phyloP scores from a whole-genome alignment of 1,140 invertebrate genomes.

The Notospermus geniculatus region DNA sequence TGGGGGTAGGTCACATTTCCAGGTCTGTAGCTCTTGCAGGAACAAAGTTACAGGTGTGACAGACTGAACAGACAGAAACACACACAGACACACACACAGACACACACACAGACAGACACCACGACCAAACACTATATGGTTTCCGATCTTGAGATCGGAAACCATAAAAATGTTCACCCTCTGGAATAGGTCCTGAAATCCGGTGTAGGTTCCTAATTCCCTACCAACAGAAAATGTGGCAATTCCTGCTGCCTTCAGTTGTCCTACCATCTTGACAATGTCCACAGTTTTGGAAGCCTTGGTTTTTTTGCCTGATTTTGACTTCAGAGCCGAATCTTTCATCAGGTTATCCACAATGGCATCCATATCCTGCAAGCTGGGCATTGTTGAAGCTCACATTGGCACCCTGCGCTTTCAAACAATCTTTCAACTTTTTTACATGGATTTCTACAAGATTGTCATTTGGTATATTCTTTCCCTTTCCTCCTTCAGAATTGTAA shows the following conservation, averaged over 20 bases:
- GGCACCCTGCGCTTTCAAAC: background rate
- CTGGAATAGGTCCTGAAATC: too few relatives aligned
- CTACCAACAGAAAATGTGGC: too few relatives aligned
- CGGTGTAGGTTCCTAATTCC: too few relatives aligned
- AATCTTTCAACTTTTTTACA: slow-evolving; percentile 1
- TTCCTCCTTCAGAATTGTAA: background rate
- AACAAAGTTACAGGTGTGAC: too few relatives aligned
- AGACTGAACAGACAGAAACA: too few relatives aligned
- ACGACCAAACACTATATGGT: too few relatives aligned
- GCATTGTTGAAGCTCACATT: background rate
- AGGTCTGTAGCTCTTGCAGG: too few relatives aligned
- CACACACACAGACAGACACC: too few relatives aligned
- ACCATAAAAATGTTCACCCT: too few relatives aligned
- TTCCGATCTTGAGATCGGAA: too few relatives aligned
- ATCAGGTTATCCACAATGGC: slow-evolving; percentile 2
- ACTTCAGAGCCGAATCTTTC: background rate
- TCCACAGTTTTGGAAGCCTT: background rate
- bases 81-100: too few relatives aligned
- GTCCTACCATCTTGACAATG: background rate
- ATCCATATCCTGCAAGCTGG: background rate
- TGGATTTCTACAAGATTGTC: slow-evolving; percentile 6
- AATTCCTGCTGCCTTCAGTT: background rate
- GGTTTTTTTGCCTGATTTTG: background rate
- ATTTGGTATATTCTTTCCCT: background rate
- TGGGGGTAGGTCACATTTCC: too few relatives aligned